Evolutionary conservation across 2,888 invertebrate species (phyloP), one percentile per base, ranked within the genome.

Genomic region (Nezara viridula): DNA sequence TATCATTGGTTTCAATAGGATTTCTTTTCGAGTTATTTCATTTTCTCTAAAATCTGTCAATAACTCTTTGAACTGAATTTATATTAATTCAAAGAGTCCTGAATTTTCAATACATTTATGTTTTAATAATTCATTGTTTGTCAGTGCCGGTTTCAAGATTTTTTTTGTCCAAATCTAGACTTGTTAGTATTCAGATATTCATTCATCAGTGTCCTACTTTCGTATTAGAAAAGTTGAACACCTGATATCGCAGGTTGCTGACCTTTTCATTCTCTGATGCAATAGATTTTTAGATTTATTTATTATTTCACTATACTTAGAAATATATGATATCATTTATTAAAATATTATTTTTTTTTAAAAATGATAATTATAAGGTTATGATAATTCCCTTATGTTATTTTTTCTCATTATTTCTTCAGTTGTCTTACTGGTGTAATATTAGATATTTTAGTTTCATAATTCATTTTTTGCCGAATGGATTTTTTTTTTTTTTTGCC

Each of bases 191-290:
- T 73, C 2, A 73, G 37, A 73, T 73, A 73, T 73, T 73, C 24
- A 73, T 32, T 37, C 66, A 73, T 32, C 66, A 37, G 32, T 73
- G 66, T 5, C 66, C 66, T 14, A 73, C 66, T 81, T 81, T 81
- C 44, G 81, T 47, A n/a, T 81, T 73, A 44, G 81, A 81, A 81
- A 47, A 40, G 81, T 81, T 44, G 44, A 81, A 81, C 81, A 81
- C 24, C 81, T 44, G 81, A 81, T 81, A 4, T 12, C 44, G 40
- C 44, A 81, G 81, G 81, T 81, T 81, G 81, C 44, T 81, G 81
- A 81, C 81, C 44, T 81, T 81, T 81, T 44, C 44, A n/a, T 12
- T 81, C 81, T 47, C 24, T 81, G 66, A 37, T 14, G 44, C 81
- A 81, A 81, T 12, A 37, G 24, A n/a, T 44, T 44, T 81, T 81